Conservation (phyloP, 2,113 vertebrate genomes). For the Prunella himalayana region DNA sequence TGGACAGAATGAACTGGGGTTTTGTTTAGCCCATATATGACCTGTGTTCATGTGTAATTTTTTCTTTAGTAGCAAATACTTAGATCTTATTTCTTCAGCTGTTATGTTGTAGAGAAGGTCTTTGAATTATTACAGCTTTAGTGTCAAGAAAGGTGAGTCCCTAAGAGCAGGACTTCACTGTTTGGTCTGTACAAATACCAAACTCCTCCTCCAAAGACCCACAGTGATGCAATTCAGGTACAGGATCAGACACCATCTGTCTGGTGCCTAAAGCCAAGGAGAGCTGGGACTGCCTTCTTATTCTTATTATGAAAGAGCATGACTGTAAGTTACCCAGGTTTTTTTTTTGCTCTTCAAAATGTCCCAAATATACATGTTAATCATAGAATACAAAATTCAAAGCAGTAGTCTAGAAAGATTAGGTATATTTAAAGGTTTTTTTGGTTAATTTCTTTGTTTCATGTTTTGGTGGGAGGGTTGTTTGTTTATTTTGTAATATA, state of each 20-base stretch:
- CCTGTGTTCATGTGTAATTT: background rate
- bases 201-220: background rate
- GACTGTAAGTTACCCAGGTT: background rate
- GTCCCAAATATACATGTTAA: background rate
- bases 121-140: background rate
- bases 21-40: background rate
- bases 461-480: rapidly evolving
- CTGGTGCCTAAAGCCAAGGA: background rate
- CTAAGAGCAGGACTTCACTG: background rate
- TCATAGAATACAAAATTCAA: background rate
- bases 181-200: background rate
- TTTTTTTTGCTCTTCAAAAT: background rate
- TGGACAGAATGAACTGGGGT: background rate
- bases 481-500: background rate
- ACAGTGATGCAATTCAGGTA: background rate
- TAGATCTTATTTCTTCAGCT: background rate
- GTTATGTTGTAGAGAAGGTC: background rate
- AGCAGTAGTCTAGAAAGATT: background rate
- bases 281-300: background rate
- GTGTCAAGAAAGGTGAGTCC: background rate
- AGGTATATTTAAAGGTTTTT: background rate
- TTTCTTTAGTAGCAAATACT: background rate
- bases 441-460: background rate
- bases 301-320: background rate
- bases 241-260: background rate